Conservation (phyloP, 92 coral and sea anemone species). For the Pocillopora meandrina region DNA sequence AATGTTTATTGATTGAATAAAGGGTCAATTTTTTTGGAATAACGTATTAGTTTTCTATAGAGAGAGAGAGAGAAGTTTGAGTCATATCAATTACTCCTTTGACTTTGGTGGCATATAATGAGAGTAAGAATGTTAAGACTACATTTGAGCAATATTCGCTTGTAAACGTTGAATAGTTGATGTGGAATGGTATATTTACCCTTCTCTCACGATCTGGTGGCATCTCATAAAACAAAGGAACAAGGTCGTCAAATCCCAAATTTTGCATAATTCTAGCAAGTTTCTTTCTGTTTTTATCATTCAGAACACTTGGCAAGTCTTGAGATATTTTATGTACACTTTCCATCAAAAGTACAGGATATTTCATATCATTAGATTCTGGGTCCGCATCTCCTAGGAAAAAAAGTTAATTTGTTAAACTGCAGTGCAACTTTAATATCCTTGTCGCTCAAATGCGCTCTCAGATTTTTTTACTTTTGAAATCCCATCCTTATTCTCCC, state of each 20-base stretch:
- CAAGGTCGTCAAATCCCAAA: conserved; percentile 68
- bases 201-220: neutral
- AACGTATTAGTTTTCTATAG: no score
- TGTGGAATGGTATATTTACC: neutral
- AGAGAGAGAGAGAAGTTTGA: no score
- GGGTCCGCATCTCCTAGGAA: conserved; percentile 2
- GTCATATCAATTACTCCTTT: no score
- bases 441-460: no score
- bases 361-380: conserved; percentile 17
- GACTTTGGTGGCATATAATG: no score
- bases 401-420: neutral
- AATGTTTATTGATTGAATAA: no score
- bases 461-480: no score
- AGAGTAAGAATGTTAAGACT: no score
- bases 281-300: conserved; percentile 35
- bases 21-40: no score
- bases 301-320: conserved; percentile 17
- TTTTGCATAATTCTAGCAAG: conserved; percentile 48
- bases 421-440: no score
- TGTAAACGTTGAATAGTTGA: neutral
- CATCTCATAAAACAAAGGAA: conserved; percentile 2
- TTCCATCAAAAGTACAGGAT: conserved; percentile 42
- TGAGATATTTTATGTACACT: conserved; percentile 35
- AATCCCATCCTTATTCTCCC: no score
- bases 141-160: neutral